Base-by-base conservation (phyloP, 2,888 invertebrate genomes). In the Chrysopilus asiliformis region DNA sequence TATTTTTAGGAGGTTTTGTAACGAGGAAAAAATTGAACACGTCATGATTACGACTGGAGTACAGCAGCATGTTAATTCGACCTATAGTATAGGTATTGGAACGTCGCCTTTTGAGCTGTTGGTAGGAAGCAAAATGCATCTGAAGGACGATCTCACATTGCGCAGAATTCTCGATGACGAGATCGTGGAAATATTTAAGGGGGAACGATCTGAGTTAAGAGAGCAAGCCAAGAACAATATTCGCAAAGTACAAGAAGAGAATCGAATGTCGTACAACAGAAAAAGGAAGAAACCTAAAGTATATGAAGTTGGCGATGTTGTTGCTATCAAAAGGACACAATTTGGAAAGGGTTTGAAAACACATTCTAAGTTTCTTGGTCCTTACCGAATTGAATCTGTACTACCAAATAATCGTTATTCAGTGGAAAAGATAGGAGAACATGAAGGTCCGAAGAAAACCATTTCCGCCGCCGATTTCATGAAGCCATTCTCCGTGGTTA, bases 311-410 rank as follows among this genome's bases (percentile, higher is more conserved):
- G 43, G 44, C 28, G 44, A 43, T 20, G 31, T 45, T 22, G 41
- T 44, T 3, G 44, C 54, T 3, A 56, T 57, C 12, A 51, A 57
- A 39, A 38, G 54, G 14, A 57, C 56, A n/a, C n/a, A n/a, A n/a
- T n/a, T n/a, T n/a, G n/a, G n/a, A n/a, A n/a, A n/a, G n/a, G n/a
- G n/a, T n/a, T 32, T 54, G 4, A 61, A 61, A 40, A 31, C 60
- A 4, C 40, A 45, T 15, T 32, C 45, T 2, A 57, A 56, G 39
- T 58, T 46, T 37, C 37, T 59, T n/a, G 59, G 57, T 2, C 55
- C 57, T n/a, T 56, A 57, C 36, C 39, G 43, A 16, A 40, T 56
- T 13, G 38, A 20, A 14, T 25, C 41, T 15, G 18, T 33, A 12
- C 39, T 18, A 47, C 45, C 33, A 4, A 52, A 55, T 28, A 50